Conservation (phyloP, 2,113 vertebrate species). For the Pseudorhombus dupliciocellatus region DNA sequence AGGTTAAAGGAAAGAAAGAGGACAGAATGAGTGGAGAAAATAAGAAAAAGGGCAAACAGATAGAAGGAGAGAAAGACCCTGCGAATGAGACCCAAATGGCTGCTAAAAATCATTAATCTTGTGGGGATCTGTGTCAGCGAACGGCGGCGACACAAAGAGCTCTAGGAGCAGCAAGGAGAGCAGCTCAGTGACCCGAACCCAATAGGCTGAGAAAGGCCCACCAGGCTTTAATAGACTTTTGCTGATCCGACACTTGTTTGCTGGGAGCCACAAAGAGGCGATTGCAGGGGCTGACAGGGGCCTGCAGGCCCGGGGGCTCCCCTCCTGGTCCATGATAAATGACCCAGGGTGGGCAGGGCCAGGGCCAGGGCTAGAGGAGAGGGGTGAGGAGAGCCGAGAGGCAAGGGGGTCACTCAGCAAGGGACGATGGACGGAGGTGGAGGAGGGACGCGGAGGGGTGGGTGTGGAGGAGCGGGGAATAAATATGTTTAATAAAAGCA, state of each 20-base stretch:
- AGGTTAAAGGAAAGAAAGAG: conserved; percentile 40
- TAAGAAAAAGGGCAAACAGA: conserved; percentile 39
- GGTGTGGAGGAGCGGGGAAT: background rate
- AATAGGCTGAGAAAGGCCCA: conserved; percentile 99
- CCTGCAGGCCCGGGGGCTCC: conserved; percentile 90
- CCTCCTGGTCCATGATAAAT: conserved; percentile 98
- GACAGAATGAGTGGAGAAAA: conserved; percentile 40
- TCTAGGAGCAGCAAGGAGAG: conserved; percentile 94
- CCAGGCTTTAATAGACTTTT: conserved; percentile 99
- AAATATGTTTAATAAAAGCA: conserved; percentile 47
- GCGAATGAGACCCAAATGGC: conserved; percentile 76
- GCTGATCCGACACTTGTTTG: conserved; percentile 99
- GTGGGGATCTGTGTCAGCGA: conserved; percentile 89
- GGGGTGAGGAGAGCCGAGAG: conserved; percentile 49
- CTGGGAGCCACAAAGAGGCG: conserved; percentile 97
- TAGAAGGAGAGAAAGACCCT: conserved; percentile 59
- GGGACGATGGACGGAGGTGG: conserved; percentile 42
- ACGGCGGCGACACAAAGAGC: conserved; percentile 85
- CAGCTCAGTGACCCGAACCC: conserved; percentile 98
- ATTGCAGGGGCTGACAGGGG: conserved; percentile 92
- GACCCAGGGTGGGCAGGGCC: conserved; percentile 83
- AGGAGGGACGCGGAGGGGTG: conserved; percentile 16
- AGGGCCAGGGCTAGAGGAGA: conserved; percentile 65
- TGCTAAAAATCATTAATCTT: conserved; percentile 98
- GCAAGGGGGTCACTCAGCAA: conserved; percentile 46